Evolutionary conservation across 2,888 invertebrate genomes (phyloP), one percentile per base, ranked within the genome.

Genomic region (Scrobipalpa costella): DNA sequence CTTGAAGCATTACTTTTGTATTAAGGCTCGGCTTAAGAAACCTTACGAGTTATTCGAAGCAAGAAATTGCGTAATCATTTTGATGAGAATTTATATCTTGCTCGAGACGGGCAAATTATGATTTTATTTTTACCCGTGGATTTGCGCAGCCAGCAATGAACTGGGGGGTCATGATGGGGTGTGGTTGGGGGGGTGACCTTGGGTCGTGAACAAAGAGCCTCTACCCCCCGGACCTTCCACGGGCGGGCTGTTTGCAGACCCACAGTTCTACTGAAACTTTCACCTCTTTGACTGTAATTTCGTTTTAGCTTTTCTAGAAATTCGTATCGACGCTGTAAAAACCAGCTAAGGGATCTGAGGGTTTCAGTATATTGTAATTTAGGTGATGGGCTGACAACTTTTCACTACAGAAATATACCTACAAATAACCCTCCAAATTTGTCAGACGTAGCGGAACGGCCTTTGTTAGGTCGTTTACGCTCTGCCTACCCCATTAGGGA

Each of bases 131-230:
- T 67, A 66, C n/a, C 13, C 15, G 64, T 52, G 66, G 19, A 64
- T 62, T 61, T 57, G 8, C 62, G 65, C 64, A 21, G 52, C 7
- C 68, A 70, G 70, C 69, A 71, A 68, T 71, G 70, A 74, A 71
- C 69, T 68, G 63, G 63, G 66, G 69, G 65, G 50, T 69, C 68
- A 69, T 71, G 71, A 66, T 61, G 66, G 7, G 44, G 50, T 44
- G 52, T 27, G 69, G 69, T 65, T 63, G n/a, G 62, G 52, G 71
- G 62, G 61, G 60, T 68, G 80, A 72, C 85, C 86, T 85, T 86
- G 83, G 78, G 75, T 68, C 66, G 66, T 69, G 73, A 80, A 84
- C 84, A 82, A 81, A 81, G 79, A 71, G 70, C 78, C 65, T 67
- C 69, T 64, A 70, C 68, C 66, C 65, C 67, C 71, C 21, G 19